Percentiles rank a stretch among this genome's conserved stretches.
phyloP scores from a whole-genome alignment of 2,797 vertebrate species.

The Toxotes lorentzi region DNA sequence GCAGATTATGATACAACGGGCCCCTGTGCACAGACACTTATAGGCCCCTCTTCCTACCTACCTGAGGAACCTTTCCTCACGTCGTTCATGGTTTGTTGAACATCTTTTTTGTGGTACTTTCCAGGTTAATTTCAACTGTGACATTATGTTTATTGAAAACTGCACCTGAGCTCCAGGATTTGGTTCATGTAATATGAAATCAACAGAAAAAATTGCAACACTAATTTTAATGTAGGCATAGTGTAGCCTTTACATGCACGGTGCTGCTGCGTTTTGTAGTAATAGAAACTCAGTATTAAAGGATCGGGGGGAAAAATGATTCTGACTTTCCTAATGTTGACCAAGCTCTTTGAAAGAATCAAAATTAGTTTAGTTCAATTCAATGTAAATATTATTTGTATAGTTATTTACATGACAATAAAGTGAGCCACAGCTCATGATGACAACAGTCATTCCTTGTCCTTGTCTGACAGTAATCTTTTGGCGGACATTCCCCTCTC shows the following conservation, averaged over 20 bases:
- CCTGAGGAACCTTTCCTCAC: not conserved
- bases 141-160: not conserved
- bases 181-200: not conserved
- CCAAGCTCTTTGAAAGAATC: too few species aligned
- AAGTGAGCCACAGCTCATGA: not conserved
- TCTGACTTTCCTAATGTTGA: too few species aligned
- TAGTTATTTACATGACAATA: not conserved
- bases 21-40: not conserved
- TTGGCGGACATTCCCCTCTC: not conserved
- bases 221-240: too few species aligned
- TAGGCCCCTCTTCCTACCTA: too few species aligned
- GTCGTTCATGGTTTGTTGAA: not conserved
- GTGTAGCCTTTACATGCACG: too few species aligned
- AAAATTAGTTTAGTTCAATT: too few species aligned
- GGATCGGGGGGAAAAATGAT: too few species aligned
- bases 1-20: not conserved
- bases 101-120: not conserved
- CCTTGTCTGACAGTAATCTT: conserved; percentile 13
- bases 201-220: not conserved
- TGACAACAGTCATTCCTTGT: not conserved
- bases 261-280: too few species aligned
- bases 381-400: too few species aligned
- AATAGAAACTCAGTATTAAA: too few species aligned
- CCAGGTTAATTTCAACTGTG: not conserved
- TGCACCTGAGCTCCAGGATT: not conserved